Evolutionary conservation across 2,888 invertebrate genomes (phyloP), one percentile per base, ranked within the genome.

Genomic region (Cistogaster globosa): DNA sequence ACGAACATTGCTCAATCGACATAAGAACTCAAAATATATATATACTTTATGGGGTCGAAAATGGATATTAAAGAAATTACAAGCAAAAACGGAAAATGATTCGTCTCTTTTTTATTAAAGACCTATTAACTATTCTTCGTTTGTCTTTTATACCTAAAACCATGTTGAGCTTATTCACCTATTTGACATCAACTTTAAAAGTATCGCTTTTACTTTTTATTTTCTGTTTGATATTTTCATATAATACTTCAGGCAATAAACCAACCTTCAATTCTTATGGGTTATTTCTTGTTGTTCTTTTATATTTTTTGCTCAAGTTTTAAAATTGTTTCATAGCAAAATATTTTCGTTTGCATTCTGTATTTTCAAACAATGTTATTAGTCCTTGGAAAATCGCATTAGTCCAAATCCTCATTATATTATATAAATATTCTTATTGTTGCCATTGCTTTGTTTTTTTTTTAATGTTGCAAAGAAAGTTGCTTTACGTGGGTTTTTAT

Each of bases 331-430:
- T 68, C 53, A 42, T 75, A 71, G 62, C 68, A 69, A 78, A 74
- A 81, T 69, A 74, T 63, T 71, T 75, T 53, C 62, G 72, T 60
- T 80, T 74, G 38, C 58, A 65, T 69, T 60, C 42, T 67, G 12
- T 42, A 12, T 12, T 12, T 42, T 1, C 42, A 42, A 42, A 74
- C 72, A 76, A 81, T 89, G 89, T 90, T 89, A 89, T 89, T 90
- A 90, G 91, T 88, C 88, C 87, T 86, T 38, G 32, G 0, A 86
- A 90, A 89, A 89, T 88, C 88, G 88, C 88, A 88, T 89, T 90
- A 89, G 87, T 85, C 88, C 80, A 88, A 89, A 88, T 90, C 87
- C 83, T 86, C 86, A 83, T 48, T 22, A 53, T 72, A 6, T 48
- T 60, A 42, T 22, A 45, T 76, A n/a, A 12, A 26, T 58, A 14